Percentiles rank a stretch among this genome's conserved stretches.
phyloP scores from a whole-genome alignment of 2,888 invertebrate genomes.

The Lasiommata megera region DNA sequence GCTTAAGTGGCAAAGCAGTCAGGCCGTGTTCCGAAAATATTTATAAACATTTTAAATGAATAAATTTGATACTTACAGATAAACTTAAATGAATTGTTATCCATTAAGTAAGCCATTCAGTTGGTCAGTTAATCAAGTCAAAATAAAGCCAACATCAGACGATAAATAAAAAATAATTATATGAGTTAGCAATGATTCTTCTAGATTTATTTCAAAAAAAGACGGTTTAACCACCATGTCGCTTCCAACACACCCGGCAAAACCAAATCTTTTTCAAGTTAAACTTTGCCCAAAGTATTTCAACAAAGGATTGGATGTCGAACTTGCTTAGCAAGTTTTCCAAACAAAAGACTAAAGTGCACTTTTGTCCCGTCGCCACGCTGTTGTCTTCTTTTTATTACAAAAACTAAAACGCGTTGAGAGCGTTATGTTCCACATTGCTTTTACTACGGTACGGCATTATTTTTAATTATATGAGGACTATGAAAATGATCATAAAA shows the following conservation, averaged over 20 bases:
- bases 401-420: slow-evolving; percentile 22
- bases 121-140: not conserved
- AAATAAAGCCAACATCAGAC: too few species aligned
- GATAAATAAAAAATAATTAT: too few species aligned
- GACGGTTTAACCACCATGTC: slow-evolving; percentile 2
- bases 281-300: slow-evolving; percentile 63
- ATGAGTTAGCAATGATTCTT: not conserved
- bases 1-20: too few species aligned
- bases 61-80: too few species aligned
- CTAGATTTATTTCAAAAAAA: not conserved
- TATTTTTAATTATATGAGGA: slow-evolving; percentile 12
- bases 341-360: slow-evolving; percentile 64
- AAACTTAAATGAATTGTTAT: too few species aligned
- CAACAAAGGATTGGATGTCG: slow-evolving; percentile 74
- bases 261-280: slow-evolving; percentile 33
- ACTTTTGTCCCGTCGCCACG: slow-evolving; percentile 42
- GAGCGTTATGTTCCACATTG: slow-evolving; percentile 11
- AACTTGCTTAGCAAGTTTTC: slow-evolving; percentile 70
- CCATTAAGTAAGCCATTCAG: too few species aligned
- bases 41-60: too few species aligned
- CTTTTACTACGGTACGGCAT: slow-evolving; percentile 9
- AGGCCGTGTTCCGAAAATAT: too few species aligned
- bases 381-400: slow-evolving; percentile 22
- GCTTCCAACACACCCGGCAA: slow-evolving; percentile 21
- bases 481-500: slow-evolving; percentile 13